Evolutionary conservation across 1,140 invertebrate species (phyloP).

Genomic region (Doryteuthis pealeii): DNA sequence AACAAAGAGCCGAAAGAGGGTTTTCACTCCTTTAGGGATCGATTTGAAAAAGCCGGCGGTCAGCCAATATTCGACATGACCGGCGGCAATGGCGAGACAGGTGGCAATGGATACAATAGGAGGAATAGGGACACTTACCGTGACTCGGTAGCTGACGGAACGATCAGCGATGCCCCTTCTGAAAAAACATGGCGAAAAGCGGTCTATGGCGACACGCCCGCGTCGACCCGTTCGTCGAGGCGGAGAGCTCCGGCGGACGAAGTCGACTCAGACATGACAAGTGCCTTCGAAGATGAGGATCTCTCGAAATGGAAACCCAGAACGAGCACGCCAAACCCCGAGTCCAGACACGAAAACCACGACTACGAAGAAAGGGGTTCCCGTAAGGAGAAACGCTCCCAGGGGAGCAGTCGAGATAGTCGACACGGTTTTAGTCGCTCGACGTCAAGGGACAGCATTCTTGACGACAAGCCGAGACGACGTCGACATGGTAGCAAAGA

Average conservation of each 20-base stretch:
- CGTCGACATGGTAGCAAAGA: conserved; percentile 44
- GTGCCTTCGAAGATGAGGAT: conserved; percentile 28
- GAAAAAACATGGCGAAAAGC: conserved; percentile 51
- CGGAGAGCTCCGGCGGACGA: conserved; percentile 19
- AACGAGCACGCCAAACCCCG: conserved; percentile 44
- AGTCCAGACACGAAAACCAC: conserved; percentile 16
- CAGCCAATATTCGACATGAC: background rate
- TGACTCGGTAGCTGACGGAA: conserved; percentile 22
- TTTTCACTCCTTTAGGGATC: background rate
- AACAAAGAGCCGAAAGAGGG: conserved; percentile 1
- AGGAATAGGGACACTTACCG: conserved; percentile 25
- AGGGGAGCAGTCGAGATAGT: conserved; percentile 23
- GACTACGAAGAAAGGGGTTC: conserved; percentile 16
- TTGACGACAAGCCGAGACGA: conserved; percentile 39
- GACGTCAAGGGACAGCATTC: conserved; percentile 46
- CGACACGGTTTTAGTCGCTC: conserved; percentile 36
- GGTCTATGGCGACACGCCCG: conserved; percentile 49
- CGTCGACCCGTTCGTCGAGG: conserved; percentile 14
- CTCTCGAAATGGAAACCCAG: conserved; percentile 26
- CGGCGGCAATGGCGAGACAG: background rate
- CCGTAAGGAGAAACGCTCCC: conserved; percentile 20
- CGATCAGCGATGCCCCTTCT: conserved; percentile 34
- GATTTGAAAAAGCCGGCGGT: background rate
- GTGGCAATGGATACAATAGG: background rate
- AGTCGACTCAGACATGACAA: conserved; percentile 23